Evolutionary conservation across 2,797 vertebrate species (phyloP).

Genomic region (Manis pentadactyla): DNA sequence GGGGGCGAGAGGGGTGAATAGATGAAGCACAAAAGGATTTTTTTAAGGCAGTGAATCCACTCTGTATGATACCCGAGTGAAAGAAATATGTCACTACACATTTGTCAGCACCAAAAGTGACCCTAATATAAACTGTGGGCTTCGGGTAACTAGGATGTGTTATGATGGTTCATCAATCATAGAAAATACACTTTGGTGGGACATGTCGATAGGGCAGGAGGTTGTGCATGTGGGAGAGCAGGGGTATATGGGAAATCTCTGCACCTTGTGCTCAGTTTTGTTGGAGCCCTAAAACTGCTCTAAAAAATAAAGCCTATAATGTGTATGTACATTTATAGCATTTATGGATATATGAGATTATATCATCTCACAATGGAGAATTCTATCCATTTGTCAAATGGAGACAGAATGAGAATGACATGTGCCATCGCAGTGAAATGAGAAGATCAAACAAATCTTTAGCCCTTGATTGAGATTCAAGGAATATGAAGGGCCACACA

Average conservation of each 20-base stretch:
- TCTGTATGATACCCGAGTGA: rapidly evolving
- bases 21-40: background rate
- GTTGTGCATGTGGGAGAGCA: rapidly evolving
- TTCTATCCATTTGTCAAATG: background rate
- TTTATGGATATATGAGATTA: constrained; percentile 32
- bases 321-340: background rate
- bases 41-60: rapidly evolving
- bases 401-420: constrained; percentile 13
- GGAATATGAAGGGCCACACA: background rate
- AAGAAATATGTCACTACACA: rapidly evolving
- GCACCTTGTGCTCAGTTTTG: background rate
- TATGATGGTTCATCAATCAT: background rate
- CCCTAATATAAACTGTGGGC: rapidly evolving
- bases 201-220: rapidly evolving
- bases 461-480: constrained; percentile 59
- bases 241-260: background rate
- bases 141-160: no score
- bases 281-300: background rate
- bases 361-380: background rate
- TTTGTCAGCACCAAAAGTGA: no score
- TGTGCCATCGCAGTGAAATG: constrained; percentile 48
- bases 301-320: background rate
- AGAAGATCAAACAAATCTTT: constrained; percentile 53
- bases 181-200: rapidly evolving
- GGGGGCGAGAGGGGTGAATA: rapidly evolving